Conservation (phyloP, 1,140 invertebrate species). For the Cotesia typhae region DNA sequence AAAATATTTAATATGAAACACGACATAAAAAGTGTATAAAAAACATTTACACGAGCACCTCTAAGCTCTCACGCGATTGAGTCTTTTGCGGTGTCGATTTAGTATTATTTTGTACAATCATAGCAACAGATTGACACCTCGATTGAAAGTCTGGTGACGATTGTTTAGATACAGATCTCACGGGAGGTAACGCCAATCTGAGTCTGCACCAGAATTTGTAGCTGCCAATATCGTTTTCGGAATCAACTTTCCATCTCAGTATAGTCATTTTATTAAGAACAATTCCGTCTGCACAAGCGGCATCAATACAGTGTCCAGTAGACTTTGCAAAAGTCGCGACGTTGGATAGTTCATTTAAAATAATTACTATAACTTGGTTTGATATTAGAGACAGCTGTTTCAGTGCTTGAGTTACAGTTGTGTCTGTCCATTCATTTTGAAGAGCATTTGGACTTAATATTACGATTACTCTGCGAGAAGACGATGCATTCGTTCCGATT, state of each 20-base stretch:
- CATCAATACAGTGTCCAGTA: slow-evolving; percentile 41
- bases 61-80: slow-evolving; percentile 60
- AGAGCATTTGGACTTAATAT: slow-evolving; percentile 56
- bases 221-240: slow-evolving; percentile 36
- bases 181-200: slow-evolving; percentile 57
- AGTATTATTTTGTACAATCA: slow-evolving; percentile 58
- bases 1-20: too few species aligned
- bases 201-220: slow-evolving; percentile 61
- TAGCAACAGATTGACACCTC: slow-evolving; percentile 57
- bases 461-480: slow-evolving; percentile 55
- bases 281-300: slow-evolving; percentile 41
- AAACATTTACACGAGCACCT: slow-evolving; percentile 58
- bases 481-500: slow-evolving; percentile 52
- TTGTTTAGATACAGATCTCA: slow-evolving; percentile 45
- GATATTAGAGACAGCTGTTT: slow-evolving; percentile 54
- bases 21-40: slow-evolving; percentile 11
- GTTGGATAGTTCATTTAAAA: slow-evolving; percentile 53
- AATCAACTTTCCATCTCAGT: slow-evolving; percentile 49
- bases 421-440: slow-evolving; percentile 56
- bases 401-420: slow-evolving; percentile 49
- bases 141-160: slow-evolving; percentile 37
- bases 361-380: slow-evolving; percentile 51
- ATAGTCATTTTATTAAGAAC: slow-evolving; percentile 52
- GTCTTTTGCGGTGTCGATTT: slow-evolving; percentile 56
- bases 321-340: slow-evolving; percentile 54